Evolutionary conservation across 1,140 invertebrate genomes (phyloP), one percentile per base, ranked within the genome.

Genomic region (Drosophila fuyamai): DNA sequence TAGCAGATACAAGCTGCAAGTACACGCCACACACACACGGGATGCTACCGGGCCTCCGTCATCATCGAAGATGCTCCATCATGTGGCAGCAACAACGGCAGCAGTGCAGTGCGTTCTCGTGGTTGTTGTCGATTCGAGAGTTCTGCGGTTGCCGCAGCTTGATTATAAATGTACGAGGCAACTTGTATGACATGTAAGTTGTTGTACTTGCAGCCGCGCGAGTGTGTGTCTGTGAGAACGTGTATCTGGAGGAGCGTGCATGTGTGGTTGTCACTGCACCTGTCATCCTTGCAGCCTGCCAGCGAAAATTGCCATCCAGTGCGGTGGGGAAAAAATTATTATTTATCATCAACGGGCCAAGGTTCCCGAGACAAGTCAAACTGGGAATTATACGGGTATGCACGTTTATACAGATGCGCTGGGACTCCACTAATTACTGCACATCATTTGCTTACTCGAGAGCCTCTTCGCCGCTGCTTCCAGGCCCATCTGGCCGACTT

Each of bases 401-500:
- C 54, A 46, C 44, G 14, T 55, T 36, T 53, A 35, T 57, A 38
- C 29, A 27, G 55, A 56, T 73, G 38, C 70, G 35, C 47, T 50
- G 66, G 76, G 53, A 63, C 43, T 43, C 65, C 84, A 88, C 84
- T 88, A 88, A 88, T 88, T 88, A 88, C 84, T 83, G 83, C 83
- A 88, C 84, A 88, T 86, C 83, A 86, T 88, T 88, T 88, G 83
- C 83, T 88, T 88, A 88, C 84, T 80, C 83, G 72, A 88, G 84
- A 73, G 83, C 71, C 76, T 60, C 60, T 58, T 58, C 41, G 13
- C 38, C 63, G 41, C 53, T 50, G 61, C 47, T 68, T 74, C 53
- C 56, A 66, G 60, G 23, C 47, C 29, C 13, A 14, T 50, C 38
- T 40, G 47, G 18, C 18, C 71, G 54, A 54, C 76, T 70, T 78